Conservation (phyloP, 2,888 invertebrate species). For the Apocheima hispidaria region DNA sequence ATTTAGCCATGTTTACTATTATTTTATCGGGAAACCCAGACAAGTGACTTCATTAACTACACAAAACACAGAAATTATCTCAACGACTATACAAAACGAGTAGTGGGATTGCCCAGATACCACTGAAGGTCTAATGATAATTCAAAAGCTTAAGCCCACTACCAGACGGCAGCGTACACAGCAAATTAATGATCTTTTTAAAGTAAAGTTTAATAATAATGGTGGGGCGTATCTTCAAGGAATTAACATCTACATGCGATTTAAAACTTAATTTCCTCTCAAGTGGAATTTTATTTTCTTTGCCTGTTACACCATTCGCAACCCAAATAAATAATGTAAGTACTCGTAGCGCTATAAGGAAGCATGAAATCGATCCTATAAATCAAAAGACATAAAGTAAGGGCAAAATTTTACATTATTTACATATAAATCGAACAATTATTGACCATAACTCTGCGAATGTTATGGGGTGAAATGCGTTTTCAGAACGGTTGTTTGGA, state of each 20-base stretch:
- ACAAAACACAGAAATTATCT: no score
- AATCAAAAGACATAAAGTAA: slow-evolving; percentile 23
- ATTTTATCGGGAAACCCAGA: no score
- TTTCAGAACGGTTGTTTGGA: slow-evolving; percentile 8
- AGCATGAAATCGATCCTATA: slow-evolving; percentile 22
- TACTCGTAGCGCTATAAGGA: slow-evolving; percentile 23
- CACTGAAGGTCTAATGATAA: no score
- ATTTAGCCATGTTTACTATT: no score
- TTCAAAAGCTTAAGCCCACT: no score
- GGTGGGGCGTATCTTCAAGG: neutral
- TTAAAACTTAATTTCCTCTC: neutral
- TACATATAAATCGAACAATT: slow-evolving; percentile 40
- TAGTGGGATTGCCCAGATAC: no score
- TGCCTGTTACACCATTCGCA: neutral
- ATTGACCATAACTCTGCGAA: slow-evolving; percentile 21
- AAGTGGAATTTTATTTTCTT: slow-evolving; percentile 4
- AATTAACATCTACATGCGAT: neutral
- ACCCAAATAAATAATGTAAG: slow-evolving; percentile 26
- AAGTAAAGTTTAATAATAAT: no score
- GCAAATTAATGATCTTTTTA: no score
- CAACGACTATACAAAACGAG: no score
- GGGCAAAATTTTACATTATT: slow-evolving; percentile 24
- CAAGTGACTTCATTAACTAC: no score
- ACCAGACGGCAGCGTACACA: no score
- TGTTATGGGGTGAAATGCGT: slow-evolving; percentile 15